A percentile compares a stretch with the other conserved stretches of the same genome.
phyloP scores from a whole-genome alignment of 2,797 vertebrate genomes.

The Pseudocheirus occidentalis region DNA sequence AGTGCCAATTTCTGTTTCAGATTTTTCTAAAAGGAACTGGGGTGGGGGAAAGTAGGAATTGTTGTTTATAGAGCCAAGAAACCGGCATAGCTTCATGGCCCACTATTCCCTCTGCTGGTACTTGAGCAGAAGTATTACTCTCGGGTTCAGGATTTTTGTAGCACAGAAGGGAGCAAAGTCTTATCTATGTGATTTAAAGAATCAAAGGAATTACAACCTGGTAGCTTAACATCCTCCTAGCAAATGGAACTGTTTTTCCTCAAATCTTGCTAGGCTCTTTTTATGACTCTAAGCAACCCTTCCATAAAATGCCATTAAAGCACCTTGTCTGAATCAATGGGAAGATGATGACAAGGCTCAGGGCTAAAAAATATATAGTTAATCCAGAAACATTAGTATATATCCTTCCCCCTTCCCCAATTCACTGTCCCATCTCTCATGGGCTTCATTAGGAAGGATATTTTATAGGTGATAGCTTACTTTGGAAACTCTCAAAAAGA shows the following conservation, averaged over 20 bases:
- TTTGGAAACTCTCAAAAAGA: background rate
- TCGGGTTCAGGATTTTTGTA: background rate
- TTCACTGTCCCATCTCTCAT: background rate
- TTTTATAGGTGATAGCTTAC: background rate
- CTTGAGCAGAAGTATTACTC: conserved; percentile 27
- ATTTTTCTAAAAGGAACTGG: conserved; percentile 15
- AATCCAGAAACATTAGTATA: background rate
- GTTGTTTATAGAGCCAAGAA: background rate
- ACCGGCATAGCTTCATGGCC: background rate
- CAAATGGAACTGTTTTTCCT: background rate
- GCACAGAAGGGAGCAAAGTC: background rate
- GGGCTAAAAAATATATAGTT: background rate
- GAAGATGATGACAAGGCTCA: background rate
- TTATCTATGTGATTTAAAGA: conserved; percentile 1
- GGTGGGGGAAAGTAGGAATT: background rate
- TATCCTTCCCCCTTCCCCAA: background rate
- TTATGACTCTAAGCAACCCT: background rate
- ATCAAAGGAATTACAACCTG: background rate
- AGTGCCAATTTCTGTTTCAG: background rate
- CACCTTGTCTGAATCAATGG: background rate
- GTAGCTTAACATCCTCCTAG: background rate
- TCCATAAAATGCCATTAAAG: background rate
- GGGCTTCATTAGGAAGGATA: background rate
- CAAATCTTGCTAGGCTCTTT: background rate
- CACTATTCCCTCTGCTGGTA: conserved; percentile 61